Evolutionary conservation across 2,797 vertebrate species (phyloP), one percentile per base, ranked within the genome.

Genomic region (Leptodactylus fallax): DNA sequence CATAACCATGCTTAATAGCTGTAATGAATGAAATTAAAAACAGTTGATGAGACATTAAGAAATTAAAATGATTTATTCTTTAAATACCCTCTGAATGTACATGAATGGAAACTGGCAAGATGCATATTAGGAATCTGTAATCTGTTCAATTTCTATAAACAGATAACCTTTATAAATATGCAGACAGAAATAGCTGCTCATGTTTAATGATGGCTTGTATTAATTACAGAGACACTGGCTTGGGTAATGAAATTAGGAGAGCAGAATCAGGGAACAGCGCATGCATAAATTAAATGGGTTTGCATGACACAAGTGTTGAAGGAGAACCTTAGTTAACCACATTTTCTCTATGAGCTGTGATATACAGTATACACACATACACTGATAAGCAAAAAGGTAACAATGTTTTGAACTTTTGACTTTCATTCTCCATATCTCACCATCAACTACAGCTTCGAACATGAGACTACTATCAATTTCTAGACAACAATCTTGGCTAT

Each of bases 171-270:
- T 83, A 83, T 47, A 71, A 55, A 69, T 71, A 36, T 7, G 71
- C 49, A 53, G 65, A 71, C 81, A 21, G n/a, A 67, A 83, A 71
- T 71, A 83, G 47, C 81, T 83, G 13, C 81, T 72, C 65, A 72
- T 83, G 65, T 83, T 72, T 83, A 83, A 83, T 72, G 58, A 83
- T 83, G 58, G 51, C 81, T 83, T 83, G 81, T 83, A 83, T 72
- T 83, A 83, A 83, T 83, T 83, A 83, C 81, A 27, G 23, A 72
- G 65, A 58, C 65, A 83, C 49, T 49, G 63, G 67, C 53, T 56
- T 21, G 6, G 53, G 67, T 72, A 83, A 83, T 83, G 67, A 83
- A 69, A 83, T 83, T 83, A 71, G 11, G 4, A 82, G 81, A 8
- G 67, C 25, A 45, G 23, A 72, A 71, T 72, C 51, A 58, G 47